A percentile compares a stretch with the other conserved stretches of the same genome.
These are phyloP conservation scores for Hestina assimilis DNA, from an alignment of 1,140 invertebrate genomes.

Conservation along the genomic window DNA sequence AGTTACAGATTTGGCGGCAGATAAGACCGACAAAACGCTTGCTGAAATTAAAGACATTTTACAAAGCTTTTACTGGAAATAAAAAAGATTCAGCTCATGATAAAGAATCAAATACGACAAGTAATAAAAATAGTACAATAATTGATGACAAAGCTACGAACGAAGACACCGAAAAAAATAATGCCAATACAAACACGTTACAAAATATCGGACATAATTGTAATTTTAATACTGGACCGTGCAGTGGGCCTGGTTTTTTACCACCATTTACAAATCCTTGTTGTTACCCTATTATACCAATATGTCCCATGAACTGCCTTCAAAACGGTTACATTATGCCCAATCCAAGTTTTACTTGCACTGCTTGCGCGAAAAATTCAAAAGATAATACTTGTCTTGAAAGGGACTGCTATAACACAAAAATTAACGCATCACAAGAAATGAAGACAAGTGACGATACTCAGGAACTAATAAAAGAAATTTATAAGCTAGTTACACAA, in stretches of 20 bases:
- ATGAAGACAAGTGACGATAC: constrained; percentile 41
- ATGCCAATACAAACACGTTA: constrained; percentile 11
- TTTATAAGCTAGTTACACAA: constrained; percentile 59
- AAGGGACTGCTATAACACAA: constrained; percentile 18
- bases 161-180: constrained; percentile 29
- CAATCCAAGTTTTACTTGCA: constrained; percentile 51
- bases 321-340: constrained; percentile 51
- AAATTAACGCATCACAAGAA: constrained; percentile 22
- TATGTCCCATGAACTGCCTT: constrained; percentile 59
- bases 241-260: constrained; percentile 33
- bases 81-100: constrained; percentile 54
- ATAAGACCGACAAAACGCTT: constrained; percentile 61
- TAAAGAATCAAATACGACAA: constrained; percentile 37
- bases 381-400: constrained; percentile 33
- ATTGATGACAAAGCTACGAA: constrained; percentile 19
- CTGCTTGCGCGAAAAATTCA: constrained; percentile 36
- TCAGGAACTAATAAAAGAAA: constrained; percentile 63
- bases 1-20: constrained; percentile 35
- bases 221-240: constrained; percentile 34
- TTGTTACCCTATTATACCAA: constrained; percentile 58
- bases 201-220: constrained; percentile 36
- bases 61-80: constrained; percentile 64
- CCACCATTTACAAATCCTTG: constrained; percentile 49
- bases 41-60: constrained; percentile 67
- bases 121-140: too few species aligned